Evolutionary conservation across 2,888 invertebrate genomes (phyloP), one percentile per base, ranked within the genome.

Genomic region (Erebia ligea): DNA sequence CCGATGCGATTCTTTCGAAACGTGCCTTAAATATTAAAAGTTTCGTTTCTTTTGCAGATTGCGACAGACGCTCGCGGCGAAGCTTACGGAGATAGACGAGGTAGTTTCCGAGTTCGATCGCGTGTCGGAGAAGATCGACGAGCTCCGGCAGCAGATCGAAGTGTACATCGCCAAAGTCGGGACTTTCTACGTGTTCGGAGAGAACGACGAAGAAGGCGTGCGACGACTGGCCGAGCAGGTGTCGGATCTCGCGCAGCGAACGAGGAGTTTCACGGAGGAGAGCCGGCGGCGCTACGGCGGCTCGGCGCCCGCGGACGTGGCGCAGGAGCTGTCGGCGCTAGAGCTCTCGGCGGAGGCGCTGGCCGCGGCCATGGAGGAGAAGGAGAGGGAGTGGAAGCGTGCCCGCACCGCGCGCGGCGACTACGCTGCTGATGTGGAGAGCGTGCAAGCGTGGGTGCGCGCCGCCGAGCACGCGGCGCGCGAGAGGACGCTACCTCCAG

Each of bases 301-400:
- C 75, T 91, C 94, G 76, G 95, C 96, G 78, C 96, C 98, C 73
- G 96, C 96, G 76, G 97, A 98, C 94, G 94, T 97, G 76, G 95
- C 95, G 74, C 96, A 97, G 89, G 95, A 97, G 91, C 92, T 98
- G 78, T 97, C 97, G 65, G 95, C 96, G 75, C 94, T 98, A 82
- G 98, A 98, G 89, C 90, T 98, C 77, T 94, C 97, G 69, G 95
- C 96, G 64, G 98, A 98, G 88, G 95, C 96, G 75, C 94, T 97
- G 69, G 94, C 95, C 67, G 96, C 96, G 80, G 95, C 95, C 65
- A 97, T 98, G 97, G 98, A 98, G 83, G 97, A 97, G 83, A 97
- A 97, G 87, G 96, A 96, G 82, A 95, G 97, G 85, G 97, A 98
- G 86, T 96, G 97, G 91, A 97, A 97, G 86, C 96, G 97, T 76